phyloP scores from a whole-genome alignment of 2,888 invertebrate species.

The Zygogramma bicolorata region DNA sequence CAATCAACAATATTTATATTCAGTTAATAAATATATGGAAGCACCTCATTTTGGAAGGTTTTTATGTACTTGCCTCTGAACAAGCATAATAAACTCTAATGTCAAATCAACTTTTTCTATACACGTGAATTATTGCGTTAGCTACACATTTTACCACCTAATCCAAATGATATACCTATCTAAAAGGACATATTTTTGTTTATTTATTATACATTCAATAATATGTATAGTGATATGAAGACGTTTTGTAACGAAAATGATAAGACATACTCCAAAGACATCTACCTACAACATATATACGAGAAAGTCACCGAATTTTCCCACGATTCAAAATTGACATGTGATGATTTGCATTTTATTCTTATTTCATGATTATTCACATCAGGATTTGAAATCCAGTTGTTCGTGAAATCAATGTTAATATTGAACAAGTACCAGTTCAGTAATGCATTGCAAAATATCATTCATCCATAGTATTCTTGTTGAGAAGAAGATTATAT shows the following conservation, averaged over 20 bases:
- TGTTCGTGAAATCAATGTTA: too few relatives aligned
- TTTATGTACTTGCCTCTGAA: constrained; percentile 27
- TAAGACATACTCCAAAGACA: background rate
- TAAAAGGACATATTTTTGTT: background rate
- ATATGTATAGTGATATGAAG: too few relatives aligned
- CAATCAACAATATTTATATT: constrained; percentile 15
- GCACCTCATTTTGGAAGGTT: constrained; percentile 41
- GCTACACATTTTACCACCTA: constrained; percentile 65
- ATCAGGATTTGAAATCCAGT: too few relatives aligned
- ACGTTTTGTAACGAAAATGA: background rate
- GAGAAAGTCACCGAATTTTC: background rate
- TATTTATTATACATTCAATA: background rate
- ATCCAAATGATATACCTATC: constrained; percentile 57
- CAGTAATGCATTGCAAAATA: too few relatives aligned
- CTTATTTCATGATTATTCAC: too few relatives aligned
- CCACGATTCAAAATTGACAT: too few relatives aligned
- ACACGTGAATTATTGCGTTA: constrained; percentile 67
- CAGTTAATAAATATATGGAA: constrained; percentile 41
- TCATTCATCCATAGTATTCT: too few relatives aligned
- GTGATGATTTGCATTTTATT: too few relatives aligned
- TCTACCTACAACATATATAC: background rate
- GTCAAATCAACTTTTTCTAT: constrained; percentile 52
- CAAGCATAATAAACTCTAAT: constrained; percentile 38
- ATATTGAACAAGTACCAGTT: too few relatives aligned
- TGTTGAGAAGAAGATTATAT: too few relatives aligned